Evolutionary conservation across 2,888 invertebrate genomes (phyloP), one percentile per base, ranked within the genome.

Genomic region (Notodonta ziczac): DNA sequence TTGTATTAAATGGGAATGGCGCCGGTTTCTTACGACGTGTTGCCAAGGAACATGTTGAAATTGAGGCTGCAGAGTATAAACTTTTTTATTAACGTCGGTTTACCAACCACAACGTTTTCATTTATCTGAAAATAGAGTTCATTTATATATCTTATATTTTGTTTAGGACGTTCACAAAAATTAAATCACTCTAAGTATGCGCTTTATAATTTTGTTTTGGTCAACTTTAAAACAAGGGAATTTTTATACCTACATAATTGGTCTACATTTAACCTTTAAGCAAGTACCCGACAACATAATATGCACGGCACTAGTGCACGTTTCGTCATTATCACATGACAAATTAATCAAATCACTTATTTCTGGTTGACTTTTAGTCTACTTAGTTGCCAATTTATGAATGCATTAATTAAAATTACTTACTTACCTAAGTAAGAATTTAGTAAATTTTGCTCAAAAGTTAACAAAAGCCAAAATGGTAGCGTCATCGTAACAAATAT

Each of bases 1-100:
- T 54, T 54, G 35, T 39, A 54, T 54, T 54, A 39, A 14, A 54
- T 54, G n/a, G 54, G 39, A 39, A 54, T 39, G 35, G 55, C 55
- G 40, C 40, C 55, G 55, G 10, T 55, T 2, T 39, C 12, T 5
- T 14, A 14, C 16, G 55, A 40, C n/a, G 10, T 40, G n/a, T 55
- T 14, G 14, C 55, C 55, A 55, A 55, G 9, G 40, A 55, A 50
- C 35, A 53, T 53, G 35, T 53, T 53, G 35, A 35, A 35, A 53
- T 53, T 16, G 32, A 53, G 10, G 53, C 35, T 35, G 35, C 13
- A 13, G 32, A 42, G 53, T 53, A 35, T 24, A n/a, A 53, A 2
- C 4, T 32, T 35, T 32, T 35, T 10, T 35, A 32, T n/a, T 32
- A 13, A 53, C 35, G 32, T 35, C n/a, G 51, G n/a, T n/a, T 46